A percentile compares a stretch with the other conserved stretches of the same genome.
phyloP scores from a whole-genome alignment of 2,888 invertebrate genomes.

The Microplitis deprimator region DNA sequence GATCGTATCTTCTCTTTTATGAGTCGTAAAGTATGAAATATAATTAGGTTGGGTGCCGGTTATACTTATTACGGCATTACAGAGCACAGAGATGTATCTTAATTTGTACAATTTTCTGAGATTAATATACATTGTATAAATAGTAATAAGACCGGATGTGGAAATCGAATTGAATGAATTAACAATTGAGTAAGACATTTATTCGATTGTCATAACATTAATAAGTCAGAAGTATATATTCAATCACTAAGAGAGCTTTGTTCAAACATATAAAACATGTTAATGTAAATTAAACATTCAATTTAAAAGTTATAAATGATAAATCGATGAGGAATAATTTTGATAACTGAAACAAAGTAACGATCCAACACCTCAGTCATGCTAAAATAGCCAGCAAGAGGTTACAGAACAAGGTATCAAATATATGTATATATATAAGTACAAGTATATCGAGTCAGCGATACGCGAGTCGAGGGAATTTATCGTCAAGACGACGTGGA shows the following conservation, averaged over 20 bases:
- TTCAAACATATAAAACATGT: too few species aligned
- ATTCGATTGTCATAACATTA: constrained; percentile 2
- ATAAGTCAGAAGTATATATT: not conserved
- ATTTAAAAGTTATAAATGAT: not conserved
- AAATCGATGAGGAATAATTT: not conserved
- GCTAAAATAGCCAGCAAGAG: constrained; percentile 25
- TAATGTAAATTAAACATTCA: not conserved
- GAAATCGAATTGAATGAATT: not conserved
- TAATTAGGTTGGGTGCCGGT: constrained; percentile 40
- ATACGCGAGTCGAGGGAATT: constrained; percentile 64
- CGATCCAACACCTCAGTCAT: constrained; percentile 2
- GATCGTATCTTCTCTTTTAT: constrained; percentile 43
- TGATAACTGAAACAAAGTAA: not conserved
- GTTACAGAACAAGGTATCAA: not conserved
- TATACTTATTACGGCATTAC: not conserved
- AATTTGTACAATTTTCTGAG: not conserved
- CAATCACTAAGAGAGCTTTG: too few species aligned
- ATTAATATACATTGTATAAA: not conserved
- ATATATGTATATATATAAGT: constrained; percentile 9
- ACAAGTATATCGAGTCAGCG: constrained; percentile 57
- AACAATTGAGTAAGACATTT: not conserved
- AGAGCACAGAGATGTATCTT: constrained; percentile 11
- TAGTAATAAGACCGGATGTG: not conserved
- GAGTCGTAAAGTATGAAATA: constrained; percentile 44
- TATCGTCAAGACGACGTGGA: constrained; percentile 58